phyloP scores from a whole-genome alignment of 1,140 invertebrate species.

The Drosophila setifemur region DNA sequence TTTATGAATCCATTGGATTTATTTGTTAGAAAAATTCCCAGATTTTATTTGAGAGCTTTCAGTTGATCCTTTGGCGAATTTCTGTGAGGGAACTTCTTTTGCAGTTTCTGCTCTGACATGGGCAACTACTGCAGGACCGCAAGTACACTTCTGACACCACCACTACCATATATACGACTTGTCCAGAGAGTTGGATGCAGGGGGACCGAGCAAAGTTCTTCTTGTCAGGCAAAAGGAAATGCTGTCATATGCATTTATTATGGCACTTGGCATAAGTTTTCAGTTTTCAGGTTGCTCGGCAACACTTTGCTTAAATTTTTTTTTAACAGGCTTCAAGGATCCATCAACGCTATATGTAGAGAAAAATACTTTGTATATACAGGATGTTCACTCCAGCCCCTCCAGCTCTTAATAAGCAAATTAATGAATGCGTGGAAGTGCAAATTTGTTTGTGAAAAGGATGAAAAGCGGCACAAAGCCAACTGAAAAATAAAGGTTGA shows the following conservation, averaged over 20 bases:
- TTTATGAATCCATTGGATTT: background rate
- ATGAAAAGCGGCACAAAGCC: constrained; percentile 49
- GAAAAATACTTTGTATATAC: constrained; percentile 3
- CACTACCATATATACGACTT: constrained; percentile 34
- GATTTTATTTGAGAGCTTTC: too few relatives aligned
- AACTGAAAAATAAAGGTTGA: background rate
- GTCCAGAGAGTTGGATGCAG: background rate
- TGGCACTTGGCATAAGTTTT: constrained; percentile 53
- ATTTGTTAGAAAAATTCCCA: too few relatives aligned
- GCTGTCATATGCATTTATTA: constrained; percentile 70
- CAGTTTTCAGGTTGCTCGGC: constrained; percentile 22
- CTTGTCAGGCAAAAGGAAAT: constrained; percentile 68
- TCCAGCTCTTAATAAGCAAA: constrained; percentile 56
- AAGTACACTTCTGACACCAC: constrained; percentile 13
- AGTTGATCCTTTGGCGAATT: background rate
- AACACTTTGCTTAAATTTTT: constrained; percentile 21
- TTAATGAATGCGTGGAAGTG: constrained; percentile 76
- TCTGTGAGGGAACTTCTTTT: background rate
- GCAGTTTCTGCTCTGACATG: constrained; percentile 38
- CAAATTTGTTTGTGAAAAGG: constrained; percentile 73
- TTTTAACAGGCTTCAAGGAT: constrained; percentile 5
- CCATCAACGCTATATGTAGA: background rate
- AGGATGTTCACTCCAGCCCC: background rate
- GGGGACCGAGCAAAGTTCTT: constrained; percentile 34
- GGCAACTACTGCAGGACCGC: constrained; percentile 44